phyloP scores from a whole-genome alignment of 2,113 vertebrate genomes.

The Recurvirostra avosetta region DNA sequence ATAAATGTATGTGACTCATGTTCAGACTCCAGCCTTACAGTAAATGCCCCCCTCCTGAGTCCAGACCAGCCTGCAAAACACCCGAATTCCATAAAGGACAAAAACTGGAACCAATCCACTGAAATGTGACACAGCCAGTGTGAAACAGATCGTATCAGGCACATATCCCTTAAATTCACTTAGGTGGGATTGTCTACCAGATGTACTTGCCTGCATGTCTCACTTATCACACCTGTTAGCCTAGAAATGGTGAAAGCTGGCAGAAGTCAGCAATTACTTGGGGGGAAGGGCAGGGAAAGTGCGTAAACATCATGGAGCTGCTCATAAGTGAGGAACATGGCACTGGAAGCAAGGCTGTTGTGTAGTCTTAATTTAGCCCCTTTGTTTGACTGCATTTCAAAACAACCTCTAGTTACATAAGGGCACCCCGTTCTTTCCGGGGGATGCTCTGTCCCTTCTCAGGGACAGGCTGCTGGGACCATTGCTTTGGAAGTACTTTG shows the following conservation, averaged over 20 bases:
- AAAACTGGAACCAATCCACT: neutral
- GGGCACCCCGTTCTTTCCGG: neutral
- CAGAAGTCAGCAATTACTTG: neutral
- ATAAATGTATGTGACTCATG: neutral
- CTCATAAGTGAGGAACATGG: neutral
- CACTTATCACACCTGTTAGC: neutral
- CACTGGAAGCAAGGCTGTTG: neutral
- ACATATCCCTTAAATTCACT: neutral
- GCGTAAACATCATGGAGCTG: neutral
- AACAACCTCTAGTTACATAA: neutral
- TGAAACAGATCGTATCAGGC: neutral
- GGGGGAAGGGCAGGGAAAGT: accelerated
- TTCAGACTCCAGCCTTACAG: neutral
- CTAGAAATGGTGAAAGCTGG: neutral
- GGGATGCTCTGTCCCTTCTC: neutral
- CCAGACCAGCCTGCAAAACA: neutral
- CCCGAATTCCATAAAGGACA: neutral
- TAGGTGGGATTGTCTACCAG: neutral
- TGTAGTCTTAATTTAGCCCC: neutral
- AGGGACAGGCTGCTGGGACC: neutral
- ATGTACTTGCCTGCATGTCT: neutral
- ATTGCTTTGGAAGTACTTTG: accelerated
- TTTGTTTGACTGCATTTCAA: neutral
- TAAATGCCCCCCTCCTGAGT: neutral
- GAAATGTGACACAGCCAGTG: neutral